These are phyloP conservation scores for Scytalopus superciliaris DNA, from an alignment of 2,113 vertebrate genomes.

Conservation along the genomic window DNA sequence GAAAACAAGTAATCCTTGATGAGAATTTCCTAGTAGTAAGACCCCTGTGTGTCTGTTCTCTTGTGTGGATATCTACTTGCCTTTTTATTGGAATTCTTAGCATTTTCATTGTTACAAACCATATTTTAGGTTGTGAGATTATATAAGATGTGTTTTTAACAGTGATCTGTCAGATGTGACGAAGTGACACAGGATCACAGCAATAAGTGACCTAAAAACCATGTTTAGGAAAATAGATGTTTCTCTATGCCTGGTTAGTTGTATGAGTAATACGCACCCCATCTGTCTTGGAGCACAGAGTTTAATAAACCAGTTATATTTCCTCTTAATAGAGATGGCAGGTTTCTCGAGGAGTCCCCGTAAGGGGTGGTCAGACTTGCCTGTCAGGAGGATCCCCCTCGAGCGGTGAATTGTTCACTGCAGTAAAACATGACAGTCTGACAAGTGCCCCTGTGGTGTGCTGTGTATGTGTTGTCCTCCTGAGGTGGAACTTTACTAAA, in stretches of 20 bases:
- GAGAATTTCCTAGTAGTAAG: not conserved
- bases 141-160: not conserved
- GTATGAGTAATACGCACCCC: not conserved
- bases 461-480: not conserved
- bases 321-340: not conserved
- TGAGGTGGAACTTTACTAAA: not conserved
- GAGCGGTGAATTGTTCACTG: not conserved
- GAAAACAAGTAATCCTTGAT: not conserved
- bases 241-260: not conserved
- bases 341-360: not conserved
- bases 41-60: not conserved
- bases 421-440: not conserved
- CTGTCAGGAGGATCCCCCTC: not conserved
- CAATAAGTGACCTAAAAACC: not conserved
- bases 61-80: not conserved
- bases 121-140: not conserved
- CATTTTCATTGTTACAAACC: not conserved
- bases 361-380: not conserved
- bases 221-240: not conserved
- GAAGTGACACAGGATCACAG: not conserved
- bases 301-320: not conserved
- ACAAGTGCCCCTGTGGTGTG: fast-evolving
- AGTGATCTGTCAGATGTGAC: not conserved
- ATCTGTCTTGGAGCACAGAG: not conserved
- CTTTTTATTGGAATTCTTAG: not conserved